Evolutionary conservation across 2,888 invertebrate species (phyloP).

Genomic region (Tenodera sinensis): DNA sequence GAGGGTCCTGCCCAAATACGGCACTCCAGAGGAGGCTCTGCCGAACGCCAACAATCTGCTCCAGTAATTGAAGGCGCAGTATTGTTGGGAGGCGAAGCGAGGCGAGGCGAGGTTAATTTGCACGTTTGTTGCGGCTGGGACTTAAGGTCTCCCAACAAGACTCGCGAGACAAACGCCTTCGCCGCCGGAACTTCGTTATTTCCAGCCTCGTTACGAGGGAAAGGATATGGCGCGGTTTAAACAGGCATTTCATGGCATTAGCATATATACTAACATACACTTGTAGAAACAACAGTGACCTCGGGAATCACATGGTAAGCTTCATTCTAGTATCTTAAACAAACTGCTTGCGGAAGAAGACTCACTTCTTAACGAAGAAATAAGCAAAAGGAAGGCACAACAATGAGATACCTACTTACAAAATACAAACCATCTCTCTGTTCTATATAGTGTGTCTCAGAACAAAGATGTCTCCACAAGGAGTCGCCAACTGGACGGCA

Average conservation of each 20-base stretch:
- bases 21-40: too few species aligned
- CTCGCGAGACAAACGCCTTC: neutral
- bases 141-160: neutral
- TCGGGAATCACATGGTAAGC: neutral
- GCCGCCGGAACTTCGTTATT: neutral
- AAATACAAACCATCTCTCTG: neutral
- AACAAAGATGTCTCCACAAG: neutral
- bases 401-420: neutral
- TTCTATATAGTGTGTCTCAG: neutral
- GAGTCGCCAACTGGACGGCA: too few species aligned
- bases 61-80: neutral
- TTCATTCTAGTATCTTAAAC: neutral
- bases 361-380: neutral
- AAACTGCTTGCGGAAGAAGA: neutral
- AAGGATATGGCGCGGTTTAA: neutral
- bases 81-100: neutral
- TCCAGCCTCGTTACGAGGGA: neutral
- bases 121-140: neutral
- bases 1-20: too few species aligned
- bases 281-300: neutral
- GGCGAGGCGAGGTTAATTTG: neutral
- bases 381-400: neutral
- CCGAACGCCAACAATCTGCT: too few species aligned
- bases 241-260: neutral
- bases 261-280: neutral